Evolutionary conservation across 2,888 invertebrate species (phyloP), one percentile per base, ranked within the genome.

Genomic region (Pandemis cinnamomeana): DNA sequence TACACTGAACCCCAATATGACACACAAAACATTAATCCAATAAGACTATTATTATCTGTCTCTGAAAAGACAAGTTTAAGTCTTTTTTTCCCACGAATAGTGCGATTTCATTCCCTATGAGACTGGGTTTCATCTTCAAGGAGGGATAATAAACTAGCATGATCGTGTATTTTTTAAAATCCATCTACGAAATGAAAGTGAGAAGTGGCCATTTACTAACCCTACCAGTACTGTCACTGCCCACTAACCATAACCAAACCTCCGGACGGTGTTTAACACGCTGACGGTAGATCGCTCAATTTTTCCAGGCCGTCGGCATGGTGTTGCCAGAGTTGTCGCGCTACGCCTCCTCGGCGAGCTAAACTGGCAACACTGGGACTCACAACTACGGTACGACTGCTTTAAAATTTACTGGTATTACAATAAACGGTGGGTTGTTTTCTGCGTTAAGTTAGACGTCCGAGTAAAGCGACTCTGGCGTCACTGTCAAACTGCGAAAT

Each of bases 321-420:
- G 91, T 95, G 81, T 85, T 95, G 80, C 95, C 96, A 69, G 95
- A 95, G 78, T 83, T 95, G 36, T 95, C 95, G 0, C 92, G 95
- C 36, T 95, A 95, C 84, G 94, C 95, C 5, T 94, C 95, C 60
- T 95, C 95, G 7, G 95, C 95, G 62, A 94, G 92, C 80, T 93
- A 88, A 90, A 42, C 62, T 77, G 68, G 61, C 69, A 72, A 75
- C 78, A 71, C 62, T 20, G 44, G 20, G 8, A 51, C 48, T 51
- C 7, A n/a, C 36, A 36, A 46, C 44, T 46, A 20, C 46, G 63
- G 63, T 67, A 67, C 11, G 51, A 67, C 53, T 67, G 55, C 60
- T 69, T 69, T 60, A 36, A 67, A 66, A 7, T 46, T 27, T 20
- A 48, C 58, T 27, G 58, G 27, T 58, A 58, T 27, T 11, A 58